A percentile compares a stretch with the other conserved stretches of the same genome.
phyloP scores from a whole-genome alignment of 1,140 invertebrate genomes.

The Lutraria rhynchaena region DNA sequence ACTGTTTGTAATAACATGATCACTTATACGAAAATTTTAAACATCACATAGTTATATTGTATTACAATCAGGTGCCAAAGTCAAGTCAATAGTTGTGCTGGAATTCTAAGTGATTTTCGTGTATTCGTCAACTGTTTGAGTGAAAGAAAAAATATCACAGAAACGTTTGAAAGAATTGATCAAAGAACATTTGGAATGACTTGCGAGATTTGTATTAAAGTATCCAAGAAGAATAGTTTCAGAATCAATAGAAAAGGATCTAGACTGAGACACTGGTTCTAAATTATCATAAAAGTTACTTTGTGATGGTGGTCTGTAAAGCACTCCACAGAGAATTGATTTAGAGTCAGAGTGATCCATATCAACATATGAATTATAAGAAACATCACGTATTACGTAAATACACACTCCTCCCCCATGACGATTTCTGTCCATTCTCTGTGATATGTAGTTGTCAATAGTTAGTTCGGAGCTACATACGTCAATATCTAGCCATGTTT shows the following conservation, averaged over 20 bases:
- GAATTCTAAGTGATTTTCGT: conserved; percentile 9
- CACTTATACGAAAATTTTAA: too few relatives aligned
- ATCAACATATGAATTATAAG: background rate
- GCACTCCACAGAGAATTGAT: conserved; percentile 18
- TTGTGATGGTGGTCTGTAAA: conserved; percentile 3
- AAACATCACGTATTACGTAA: conserved; percentile 1
- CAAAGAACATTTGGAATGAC: background rate
- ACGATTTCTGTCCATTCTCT: conserved; percentile 2
- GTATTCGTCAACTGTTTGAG: background rate
- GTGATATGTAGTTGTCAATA: background rate
- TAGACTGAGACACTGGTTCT: too few relatives aligned
- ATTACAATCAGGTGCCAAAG: conserved; percentile 24
- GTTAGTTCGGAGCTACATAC: background rate
- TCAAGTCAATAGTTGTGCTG: conserved; percentile 2
- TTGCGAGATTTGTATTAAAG: conserved; percentile 11
- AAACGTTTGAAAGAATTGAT: conserved; percentile 6
- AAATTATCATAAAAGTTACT: too few relatives aligned
- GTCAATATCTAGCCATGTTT: background rate
- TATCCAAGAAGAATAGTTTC: conserved; percentile 12
- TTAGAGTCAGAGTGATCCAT: background rate
- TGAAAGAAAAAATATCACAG: conserved; percentile 6
- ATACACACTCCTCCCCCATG: background rate
- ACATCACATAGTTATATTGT: too few relatives aligned
- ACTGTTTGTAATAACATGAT: too few relatives aligned
- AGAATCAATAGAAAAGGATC: background rate